Evolutionary conservation across 2,797 vertebrate species (phyloP), one percentile per base, ranked within the genome.

Genomic region (Gephyroberyx darwinii): DNA sequence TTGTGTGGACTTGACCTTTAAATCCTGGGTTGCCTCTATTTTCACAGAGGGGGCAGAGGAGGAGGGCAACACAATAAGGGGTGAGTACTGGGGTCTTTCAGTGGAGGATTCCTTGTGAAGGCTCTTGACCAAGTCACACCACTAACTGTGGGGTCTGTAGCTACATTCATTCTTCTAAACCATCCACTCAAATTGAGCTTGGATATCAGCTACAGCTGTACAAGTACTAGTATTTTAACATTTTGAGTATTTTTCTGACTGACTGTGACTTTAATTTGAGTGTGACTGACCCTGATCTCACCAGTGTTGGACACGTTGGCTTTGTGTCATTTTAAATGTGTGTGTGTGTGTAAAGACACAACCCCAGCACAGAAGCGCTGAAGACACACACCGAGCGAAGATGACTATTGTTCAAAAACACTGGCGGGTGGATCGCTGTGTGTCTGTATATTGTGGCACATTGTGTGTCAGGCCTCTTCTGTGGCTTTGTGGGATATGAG

Each of bases 1-100:
- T 93, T 94, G 92, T 94, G 83, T 74, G 85, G 90, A 86, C 86
- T 87, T 94, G 93, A 94, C 93, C 93, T 94, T 93, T 94, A 93
- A 94, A 93, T 93, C 93, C 92, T 58, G 82, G 91, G 88, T 92
- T 92, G 89, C 90, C 87, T 92, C 87, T 91, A 82, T 91, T 92
- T 93, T 93, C 87, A 89, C 85, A 88, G 81, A 87, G 82, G 84
- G 85, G 77, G 73, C 84, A 82, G 76, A 84, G 82, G 76, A 88
- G 80, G 83, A 81, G 84, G 83, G 75, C 78, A 82, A 80, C 81
- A 92, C 89, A 92, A 93, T 90, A 51, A 60, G 73, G 85, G 85
- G 86, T 80, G 82, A 90, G 81, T 61, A 68, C 76, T 66, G 74
- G 84, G 89, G 81, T 82, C 84, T 89, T 83, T 91, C 85, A 87